Percentiles rank a stretch among this genome's conserved stretches.
phyloP scores from a whole-genome alignment of 1,140 invertebrate genomes.

The Drosophila tristis region DNA sequence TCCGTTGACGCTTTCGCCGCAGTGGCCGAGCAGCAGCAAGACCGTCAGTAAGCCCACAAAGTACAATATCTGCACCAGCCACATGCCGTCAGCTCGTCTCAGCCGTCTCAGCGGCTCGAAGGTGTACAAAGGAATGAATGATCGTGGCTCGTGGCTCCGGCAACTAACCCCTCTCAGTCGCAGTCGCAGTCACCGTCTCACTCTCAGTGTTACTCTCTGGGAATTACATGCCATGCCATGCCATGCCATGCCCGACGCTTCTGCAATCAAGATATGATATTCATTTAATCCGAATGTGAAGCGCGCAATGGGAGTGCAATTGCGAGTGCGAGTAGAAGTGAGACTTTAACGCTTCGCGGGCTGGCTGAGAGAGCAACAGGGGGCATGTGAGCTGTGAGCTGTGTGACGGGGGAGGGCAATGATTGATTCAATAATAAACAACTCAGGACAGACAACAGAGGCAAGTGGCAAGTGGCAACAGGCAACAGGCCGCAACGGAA shows the following conservation, averaged over 20 bases:
- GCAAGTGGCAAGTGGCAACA: no score
- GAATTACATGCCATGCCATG: slow-evolving; percentile 35
- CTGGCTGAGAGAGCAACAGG: not conserved
- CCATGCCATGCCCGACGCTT: slow-evolving; percentile 45
- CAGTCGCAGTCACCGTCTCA: no score
- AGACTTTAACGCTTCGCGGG: slow-evolving; percentile 18
- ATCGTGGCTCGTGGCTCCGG: not conserved
- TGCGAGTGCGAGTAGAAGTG: not conserved
- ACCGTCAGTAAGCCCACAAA: slow-evolving; percentile 26
- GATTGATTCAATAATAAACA: no score
- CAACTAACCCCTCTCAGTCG: no score
- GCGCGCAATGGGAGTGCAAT: not conserved
- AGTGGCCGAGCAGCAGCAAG: slow-evolving; percentile 24
- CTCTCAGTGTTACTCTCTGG: not conserved
- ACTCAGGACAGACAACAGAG: no score
- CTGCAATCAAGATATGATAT: slow-evolving; percentile 64
- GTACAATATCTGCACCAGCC: slow-evolving; percentile 35
- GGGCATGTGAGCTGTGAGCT: no score
- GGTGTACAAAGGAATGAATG: slow-evolving; percentile 37
- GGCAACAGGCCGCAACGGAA: no score
- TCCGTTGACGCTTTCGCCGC: slow-evolving; percentile 24
- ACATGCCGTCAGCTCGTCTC: slow-evolving; percentile 40
- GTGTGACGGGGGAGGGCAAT: no score
- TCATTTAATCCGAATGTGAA: slow-evolving; percentile 57
- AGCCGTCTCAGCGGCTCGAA: slow-evolving; percentile 20